Conservation (phyloP, 2,113 vertebrate species). For the Clupea harengus region DNA sequence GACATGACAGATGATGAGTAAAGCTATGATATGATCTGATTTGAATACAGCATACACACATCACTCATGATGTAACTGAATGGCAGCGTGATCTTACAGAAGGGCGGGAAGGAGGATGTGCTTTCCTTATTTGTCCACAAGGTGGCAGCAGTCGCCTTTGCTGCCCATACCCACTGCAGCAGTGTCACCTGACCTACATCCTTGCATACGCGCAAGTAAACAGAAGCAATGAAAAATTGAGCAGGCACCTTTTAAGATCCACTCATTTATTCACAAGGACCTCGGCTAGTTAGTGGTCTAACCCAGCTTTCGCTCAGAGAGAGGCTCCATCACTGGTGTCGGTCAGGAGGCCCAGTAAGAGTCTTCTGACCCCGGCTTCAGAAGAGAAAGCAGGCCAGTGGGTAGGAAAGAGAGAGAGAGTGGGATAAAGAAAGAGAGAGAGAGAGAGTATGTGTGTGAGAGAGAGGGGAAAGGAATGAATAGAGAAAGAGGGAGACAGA, state of each 20-base stretch:
- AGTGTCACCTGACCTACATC: constrained; percentile 14
- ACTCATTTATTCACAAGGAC: constrained; percentile 13
- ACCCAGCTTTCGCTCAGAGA: neutral
- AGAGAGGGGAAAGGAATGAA: neutral
- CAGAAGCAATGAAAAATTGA: neutral
- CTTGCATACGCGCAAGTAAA: neutral
- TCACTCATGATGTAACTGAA: neutral
- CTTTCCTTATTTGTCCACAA: neutral
- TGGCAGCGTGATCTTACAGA: neutral
- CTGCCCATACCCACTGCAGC: neutral
- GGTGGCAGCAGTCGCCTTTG: neutral
- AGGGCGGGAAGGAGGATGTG: neutral
- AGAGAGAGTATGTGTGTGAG: neutral
- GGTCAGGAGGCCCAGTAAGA: neutral
- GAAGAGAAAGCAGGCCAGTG: neutral
- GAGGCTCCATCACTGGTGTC: neutral
- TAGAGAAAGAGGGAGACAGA: neutral
- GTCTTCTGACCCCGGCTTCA: neutral
- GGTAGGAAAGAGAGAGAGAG: neutral
- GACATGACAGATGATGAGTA: too few species aligned
- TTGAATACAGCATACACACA: neutral
- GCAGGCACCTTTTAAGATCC: neutral
- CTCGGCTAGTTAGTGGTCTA: neutral
- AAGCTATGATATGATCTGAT: neutral
- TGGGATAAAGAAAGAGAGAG: neutral